Conservation (phyloP, 1,140 invertebrate species). For the Zaprionus africanus region DNA sequence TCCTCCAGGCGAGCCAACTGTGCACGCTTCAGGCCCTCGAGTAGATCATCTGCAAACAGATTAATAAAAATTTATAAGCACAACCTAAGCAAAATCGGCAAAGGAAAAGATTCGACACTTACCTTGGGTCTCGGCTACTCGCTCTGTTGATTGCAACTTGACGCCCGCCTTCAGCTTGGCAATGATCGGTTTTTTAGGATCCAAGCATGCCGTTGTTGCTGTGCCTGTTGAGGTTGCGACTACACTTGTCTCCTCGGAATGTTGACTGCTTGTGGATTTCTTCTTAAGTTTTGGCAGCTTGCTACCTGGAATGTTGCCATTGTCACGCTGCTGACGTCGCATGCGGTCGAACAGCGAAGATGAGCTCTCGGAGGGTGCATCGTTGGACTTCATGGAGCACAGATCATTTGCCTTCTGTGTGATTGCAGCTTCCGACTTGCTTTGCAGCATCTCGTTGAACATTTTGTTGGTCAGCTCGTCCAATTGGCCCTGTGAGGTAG, state of each 20-base stretch:
- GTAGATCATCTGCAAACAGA: conserved; percentile 86
- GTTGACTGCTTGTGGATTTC: conserved; percentile 75
- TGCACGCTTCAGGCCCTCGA: conserved; percentile 91
- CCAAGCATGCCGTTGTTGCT: conserved; percentile 10
- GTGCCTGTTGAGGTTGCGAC: not conserved
- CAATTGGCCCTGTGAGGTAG: conserved; percentile 85
- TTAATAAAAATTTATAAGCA: not conserved
- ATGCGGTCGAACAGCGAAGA: conserved; percentile 90
- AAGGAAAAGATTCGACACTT: conserved; percentile 1
- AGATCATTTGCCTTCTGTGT: conserved; percentile 53
- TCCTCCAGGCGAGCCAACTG: conserved; percentile 91
- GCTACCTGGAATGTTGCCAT: conserved; percentile 67
- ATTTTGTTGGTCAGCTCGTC: conserved; percentile 94
- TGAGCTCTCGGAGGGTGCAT: conserved; percentile 88
- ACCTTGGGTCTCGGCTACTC: conserved; percentile 89
- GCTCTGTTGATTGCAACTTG: conserved; percentile 88
- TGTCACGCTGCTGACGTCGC: conserved; percentile 86
- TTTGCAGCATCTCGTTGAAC: conserved; percentile 92
- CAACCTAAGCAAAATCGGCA: not conserved
- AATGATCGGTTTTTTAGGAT: conserved; percentile 87
- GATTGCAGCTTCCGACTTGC: conserved; percentile 86
- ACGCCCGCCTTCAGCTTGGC: conserved; percentile 89
- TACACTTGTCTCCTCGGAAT: conserved; percentile 61
- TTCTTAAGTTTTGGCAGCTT: conserved; percentile 76
- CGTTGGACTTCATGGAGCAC: conserved; percentile 87